Base-by-base conservation (phyloP, 1,140 invertebrate genomes). In the Drosophila arizonae region DNA sequence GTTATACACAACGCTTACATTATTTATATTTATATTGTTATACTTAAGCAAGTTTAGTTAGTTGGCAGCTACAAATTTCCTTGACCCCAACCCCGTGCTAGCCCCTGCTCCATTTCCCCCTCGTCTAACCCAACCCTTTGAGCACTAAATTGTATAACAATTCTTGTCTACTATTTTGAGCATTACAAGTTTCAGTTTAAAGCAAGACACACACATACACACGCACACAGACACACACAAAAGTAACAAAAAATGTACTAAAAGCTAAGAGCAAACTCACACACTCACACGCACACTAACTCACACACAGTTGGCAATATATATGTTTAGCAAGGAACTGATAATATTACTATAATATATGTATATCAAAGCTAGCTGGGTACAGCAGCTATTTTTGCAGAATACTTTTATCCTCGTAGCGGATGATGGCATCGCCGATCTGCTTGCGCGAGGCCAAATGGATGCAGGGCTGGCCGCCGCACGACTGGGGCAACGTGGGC, bases 371-470 rank as follows among this genome's bases (percentile, higher is more conserved):
- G 64, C 50, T 61, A 30, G 30, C 30, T 36, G 54, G 6, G n/a
- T 6, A 46, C 5, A 13, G 54, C 11, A 43, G 50, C 56, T 51
- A 91, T 72, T 91, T 91, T 43, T 90, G 78, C 46, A 89, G 43
- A 77, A 91, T 91, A 81, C 78, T 91, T 76, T 79, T 90, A 50
- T 91, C 90, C 75, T 91, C 88, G 61, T 79, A 92, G 26, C 90
- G 84, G 46, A 92, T 89, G 54, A 92, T 90, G 46, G 91, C 87
- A 66, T 92, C 90, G 4, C 91, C 91, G 21, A 92, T 91, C 54
- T 92, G 91, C 62, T 92, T 92, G 61, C 91, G 86, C 24, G 91
- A 91, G 24, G 90, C 90, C 65, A 92, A 67, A 36, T 91, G 90
- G 63, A 92, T 82, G 71, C 91, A 92, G 71, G 91, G 88, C 33